Conservation (phyloP, 1,140 invertebrate genomes). For the Physella acuta region DNA sequence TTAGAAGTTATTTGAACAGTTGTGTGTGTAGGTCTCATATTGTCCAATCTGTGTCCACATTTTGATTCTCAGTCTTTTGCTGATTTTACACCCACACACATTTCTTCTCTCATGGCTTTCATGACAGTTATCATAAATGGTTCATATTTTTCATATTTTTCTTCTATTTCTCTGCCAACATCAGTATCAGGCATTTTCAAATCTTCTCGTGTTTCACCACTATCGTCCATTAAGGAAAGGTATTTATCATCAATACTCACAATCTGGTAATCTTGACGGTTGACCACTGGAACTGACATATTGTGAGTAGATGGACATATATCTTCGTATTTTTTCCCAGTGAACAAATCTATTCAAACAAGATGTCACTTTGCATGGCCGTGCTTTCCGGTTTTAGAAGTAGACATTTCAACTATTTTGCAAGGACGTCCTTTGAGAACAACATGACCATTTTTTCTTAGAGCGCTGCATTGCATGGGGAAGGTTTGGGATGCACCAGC, state of each 20-base stretch:
- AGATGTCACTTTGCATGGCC: constrained; percentile 99
- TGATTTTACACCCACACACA: constrained; percentile 3
- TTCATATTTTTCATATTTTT: constrained; percentile 35
- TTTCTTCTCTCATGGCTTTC: constrained; percentile 18
- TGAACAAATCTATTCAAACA: constrained; percentile 98
- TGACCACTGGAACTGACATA: constrained; percentile 98
- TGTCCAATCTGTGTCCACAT: constrained; percentile 1
- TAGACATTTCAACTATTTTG: constrained; percentile 99
- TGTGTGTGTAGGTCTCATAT: no score
- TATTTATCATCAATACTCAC: constrained; percentile 78
- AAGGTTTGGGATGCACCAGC: constrained; percentile 95
- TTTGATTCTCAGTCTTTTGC: constrained; percentile 7
- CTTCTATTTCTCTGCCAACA: constrained; percentile 37
- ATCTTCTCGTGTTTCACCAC: constrained; percentile 91
- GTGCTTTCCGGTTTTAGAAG: constrained; percentile 99
- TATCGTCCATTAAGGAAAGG: constrained; percentile 89
- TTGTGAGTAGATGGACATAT: constrained; percentile 99
- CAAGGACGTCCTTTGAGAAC: constrained; percentile 96
- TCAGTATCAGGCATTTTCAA: constrained; percentile 91
- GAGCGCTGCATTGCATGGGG: constrained; percentile 96
- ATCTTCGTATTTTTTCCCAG: constrained; percentile 97
- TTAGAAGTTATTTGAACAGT: no score
- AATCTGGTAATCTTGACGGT: constrained; percentile 90
- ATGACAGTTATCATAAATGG: constrained; percentile 4
- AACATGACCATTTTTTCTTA: constrained; percentile 98